Percentiles rank a stretch among this genome's conserved stretches.
phyloP scores from a whole-genome alignment of 2,113 vertebrate species.

The Sceloporus undulatus region DNA sequence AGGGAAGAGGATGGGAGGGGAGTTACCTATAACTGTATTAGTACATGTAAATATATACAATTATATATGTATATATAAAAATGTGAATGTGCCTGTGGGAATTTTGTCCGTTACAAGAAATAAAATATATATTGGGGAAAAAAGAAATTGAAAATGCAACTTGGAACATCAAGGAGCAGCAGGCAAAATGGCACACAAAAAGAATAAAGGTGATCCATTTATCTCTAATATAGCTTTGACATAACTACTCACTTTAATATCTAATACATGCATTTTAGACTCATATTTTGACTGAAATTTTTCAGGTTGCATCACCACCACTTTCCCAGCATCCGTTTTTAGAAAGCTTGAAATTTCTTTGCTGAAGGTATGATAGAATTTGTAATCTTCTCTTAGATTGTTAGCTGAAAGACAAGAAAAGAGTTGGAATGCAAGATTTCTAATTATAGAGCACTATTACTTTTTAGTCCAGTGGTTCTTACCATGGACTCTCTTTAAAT shows the following conservation, averaged over 20 bases:
- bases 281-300: conserved; percentile 93
- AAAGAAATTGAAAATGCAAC: not conserved
- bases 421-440: not conserved
- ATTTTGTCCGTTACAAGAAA: too few species aligned
- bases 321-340: conserved; percentile 84
- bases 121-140: not conserved
- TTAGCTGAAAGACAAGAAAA: conserved; percentile 82
- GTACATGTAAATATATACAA: too few species aligned
- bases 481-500: too few species aligned
- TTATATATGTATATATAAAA: too few species aligned
- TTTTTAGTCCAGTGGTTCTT: too few species aligned
- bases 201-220: not conserved
- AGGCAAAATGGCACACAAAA: not conserved
- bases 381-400: conserved; percentile 91
- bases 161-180: not conserved
- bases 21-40: too few species aligned
- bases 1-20: too few species aligned
- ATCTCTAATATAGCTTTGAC: not conserved
- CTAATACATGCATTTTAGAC: conserved; percentile 77
- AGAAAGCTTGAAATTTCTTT: conserved; percentile 85
- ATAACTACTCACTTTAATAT: conserved; percentile 81
- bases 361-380: conserved; percentile 92
- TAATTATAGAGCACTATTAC: too few species aligned
- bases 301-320: conserved; percentile 91
- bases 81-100: too few species aligned